phyloP scores from a whole-genome alignment of 1,140 invertebrate species.

The Papilio dardanus region DNA sequence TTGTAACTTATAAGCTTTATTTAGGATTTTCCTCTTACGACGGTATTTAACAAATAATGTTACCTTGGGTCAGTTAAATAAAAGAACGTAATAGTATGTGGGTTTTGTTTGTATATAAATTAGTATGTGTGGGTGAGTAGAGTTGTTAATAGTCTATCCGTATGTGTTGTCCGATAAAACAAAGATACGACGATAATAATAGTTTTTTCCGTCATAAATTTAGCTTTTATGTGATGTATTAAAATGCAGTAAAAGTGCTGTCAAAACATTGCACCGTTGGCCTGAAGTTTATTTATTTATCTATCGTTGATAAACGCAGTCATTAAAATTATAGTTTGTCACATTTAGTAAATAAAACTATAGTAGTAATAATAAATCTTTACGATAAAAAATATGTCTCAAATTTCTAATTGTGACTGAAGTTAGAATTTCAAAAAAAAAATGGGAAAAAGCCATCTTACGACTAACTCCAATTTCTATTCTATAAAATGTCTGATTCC shows the following conservation, averaged over 20 bases:
- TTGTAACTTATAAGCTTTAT: too few species aligned
- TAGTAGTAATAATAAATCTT: neutral
- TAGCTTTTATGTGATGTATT: slow-evolving; percentile 5
- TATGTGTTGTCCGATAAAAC: slow-evolving; percentile 27
- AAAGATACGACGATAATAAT: slow-evolving; percentile 10
- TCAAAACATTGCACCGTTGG: slow-evolving; percentile 36
- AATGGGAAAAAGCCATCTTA: too few species aligned
- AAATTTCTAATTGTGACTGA: too few species aligned
- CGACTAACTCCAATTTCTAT: too few species aligned
- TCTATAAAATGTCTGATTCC: too few species aligned
- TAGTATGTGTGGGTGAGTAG: neutral
- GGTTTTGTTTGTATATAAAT: slow-evolving; percentile 1
- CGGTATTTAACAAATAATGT: too few species aligned
- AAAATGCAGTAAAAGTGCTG: slow-evolving; percentile 3
- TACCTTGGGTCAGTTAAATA: neutral
- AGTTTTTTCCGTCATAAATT: slow-evolving; percentile 6
- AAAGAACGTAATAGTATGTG: slow-evolving; percentile 3
- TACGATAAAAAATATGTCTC: neutral
- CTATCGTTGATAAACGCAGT: neutral
- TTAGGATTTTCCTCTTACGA: too few species aligned
- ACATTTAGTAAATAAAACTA: neutral
- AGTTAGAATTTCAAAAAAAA: too few species aligned
- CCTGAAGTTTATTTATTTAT: slow-evolving; percentile 36
- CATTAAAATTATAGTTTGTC: neutral
- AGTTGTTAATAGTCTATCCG: neutral